Evolutionary conservation across 2,888 invertebrate genomes (phyloP), one percentile per base, ranked within the genome.

Genomic region (Merodon equestris): DNA sequence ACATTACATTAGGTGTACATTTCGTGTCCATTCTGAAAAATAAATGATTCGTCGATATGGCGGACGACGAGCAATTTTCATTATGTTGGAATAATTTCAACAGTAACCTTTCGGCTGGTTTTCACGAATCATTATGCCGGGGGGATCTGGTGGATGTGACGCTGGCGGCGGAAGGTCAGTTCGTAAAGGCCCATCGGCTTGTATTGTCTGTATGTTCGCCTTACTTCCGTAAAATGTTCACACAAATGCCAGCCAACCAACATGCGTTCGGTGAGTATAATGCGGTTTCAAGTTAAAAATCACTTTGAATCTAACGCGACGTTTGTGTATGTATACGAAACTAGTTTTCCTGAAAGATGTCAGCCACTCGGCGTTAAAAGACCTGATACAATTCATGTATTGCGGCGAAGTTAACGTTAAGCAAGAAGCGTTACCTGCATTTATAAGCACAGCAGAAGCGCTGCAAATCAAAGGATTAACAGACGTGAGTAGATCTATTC

Each of bases 71-170:
- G 90, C 92, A 92, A 88, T 93, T 92, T 90, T 93, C 93, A 88
- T 89, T 93, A 90, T 93, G 93, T 90, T 93, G 93, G 93, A 93
- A 93, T 90, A 93, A 93, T 90, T 93, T 93, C 90, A 93, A 93
- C 90, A 92, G 92, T 82, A 93, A 93, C 86, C 91, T 93, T 90
- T 92, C 93, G 81, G 92, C 92, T 88, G 93, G 93, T 85, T 93
- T 93, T 87, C 93, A 93, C 85, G 92, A 92, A 88, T 91, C 93
- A 87, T 89, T 93, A 88, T 92, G 92, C 86, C 91, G 92, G 87
- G 93, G 93, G 82, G 92, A 93, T 87, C 88, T 93, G 84, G 93
- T 93, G 83, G 93, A 93, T 84, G 93, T 93, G 72, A 93, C 93
- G 38, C 88, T 93, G 85, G 93, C 93, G 85, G 93, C 93, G 85